Evolutionary conservation across 1,140 invertebrate species (phyloP), one percentile per base, ranked within the genome.

Genomic region (Drepana arcuata): DNA sequence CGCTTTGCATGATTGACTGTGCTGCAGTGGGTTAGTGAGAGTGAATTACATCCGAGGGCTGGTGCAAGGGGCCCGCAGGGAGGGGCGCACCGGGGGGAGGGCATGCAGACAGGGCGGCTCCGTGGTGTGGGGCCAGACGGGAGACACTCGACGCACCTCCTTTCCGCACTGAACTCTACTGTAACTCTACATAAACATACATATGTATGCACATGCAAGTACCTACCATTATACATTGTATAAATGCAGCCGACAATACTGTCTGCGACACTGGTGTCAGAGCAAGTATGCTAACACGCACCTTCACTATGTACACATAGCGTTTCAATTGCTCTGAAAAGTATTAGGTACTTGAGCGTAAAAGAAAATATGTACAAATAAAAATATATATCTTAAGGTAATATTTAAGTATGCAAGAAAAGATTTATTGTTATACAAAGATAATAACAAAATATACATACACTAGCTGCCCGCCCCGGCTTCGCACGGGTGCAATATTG

Each of bases 1-100:
- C 53, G 62, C 68, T 72, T 70, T 74, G 71, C 71, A 70, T 77
- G 77, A 79, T 77, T 66, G 77, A 79, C 64, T 77, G 62, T 65
- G 64, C 66, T 81, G 77, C 73, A 81, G 73, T 81, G 72, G 77
- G 77, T 81, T 81, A 81, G 77, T 81, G 77, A 81, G 77, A 81
- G 77, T 81, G 74, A 81, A 81, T 77, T 77, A 78, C 63, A 60
- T 49, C 31, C 31, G 47, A 14, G 30, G 60, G 24, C 4, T 4
- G 36, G 33, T 16, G 21, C 16, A 31, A 33, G 49, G 48, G 24
- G 2, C 18, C 4, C 9, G 18, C n/a, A n/a, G 50, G 41, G 48
- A 46, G 60, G 43, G 55, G 66, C 48, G 58, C 40, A 37, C 16
- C 29, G 52, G 45, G 14, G 44, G 30, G 58, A 61, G 41, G 55